phyloP scores from a whole-genome alignment of 2,888 invertebrate genomes.

The Prostheceraeus crozeri region DNA sequence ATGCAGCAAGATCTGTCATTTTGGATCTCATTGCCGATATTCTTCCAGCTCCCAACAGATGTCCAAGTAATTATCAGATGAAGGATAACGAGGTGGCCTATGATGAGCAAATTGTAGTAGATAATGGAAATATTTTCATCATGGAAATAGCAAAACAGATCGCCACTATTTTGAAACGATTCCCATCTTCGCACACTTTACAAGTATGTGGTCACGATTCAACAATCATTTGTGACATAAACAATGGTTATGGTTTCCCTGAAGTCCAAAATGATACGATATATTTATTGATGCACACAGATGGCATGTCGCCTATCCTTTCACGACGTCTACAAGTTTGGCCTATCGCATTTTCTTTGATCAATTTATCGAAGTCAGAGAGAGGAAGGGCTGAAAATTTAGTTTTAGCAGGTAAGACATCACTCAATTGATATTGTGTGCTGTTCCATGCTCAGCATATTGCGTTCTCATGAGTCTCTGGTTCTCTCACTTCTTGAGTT shows the following conservation, averaged over 20 bases:
- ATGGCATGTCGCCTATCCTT: not conserved
- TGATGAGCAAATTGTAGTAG: not conserved
- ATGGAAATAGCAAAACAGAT: not conserved
- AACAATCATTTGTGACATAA: not conserved
- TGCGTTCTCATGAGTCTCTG: too few species aligned
- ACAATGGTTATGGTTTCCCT: not conserved
- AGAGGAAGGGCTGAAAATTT: not conserved
- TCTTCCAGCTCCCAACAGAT: not conserved
- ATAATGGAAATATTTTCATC: not conserved
- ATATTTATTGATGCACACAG: slow-evolving; percentile 8
- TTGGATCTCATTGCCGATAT: slow-evolving; percentile 1
- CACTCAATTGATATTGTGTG: too few species aligned
- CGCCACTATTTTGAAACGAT: not conserved
- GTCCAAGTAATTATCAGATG: not conserved
- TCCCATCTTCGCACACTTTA: not conserved
- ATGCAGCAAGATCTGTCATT: slow-evolving; percentile 10
- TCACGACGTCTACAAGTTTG: not conserved
- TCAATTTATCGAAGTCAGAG: not conserved
- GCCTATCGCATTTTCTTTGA: slow-evolving; percentile 2
- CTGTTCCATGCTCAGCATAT: too few species aligned
- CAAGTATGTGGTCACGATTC: not conserved
- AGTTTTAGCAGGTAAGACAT: too few species aligned
- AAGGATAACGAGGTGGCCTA: not conserved
- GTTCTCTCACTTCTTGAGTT: too few species aligned
- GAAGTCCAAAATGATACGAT: not conserved